These are phyloP conservation scores for Rhadinocentrus ornatus DNA, from an alignment of 2,797 vertebrate species.

Conservation along the genomic window DNA sequence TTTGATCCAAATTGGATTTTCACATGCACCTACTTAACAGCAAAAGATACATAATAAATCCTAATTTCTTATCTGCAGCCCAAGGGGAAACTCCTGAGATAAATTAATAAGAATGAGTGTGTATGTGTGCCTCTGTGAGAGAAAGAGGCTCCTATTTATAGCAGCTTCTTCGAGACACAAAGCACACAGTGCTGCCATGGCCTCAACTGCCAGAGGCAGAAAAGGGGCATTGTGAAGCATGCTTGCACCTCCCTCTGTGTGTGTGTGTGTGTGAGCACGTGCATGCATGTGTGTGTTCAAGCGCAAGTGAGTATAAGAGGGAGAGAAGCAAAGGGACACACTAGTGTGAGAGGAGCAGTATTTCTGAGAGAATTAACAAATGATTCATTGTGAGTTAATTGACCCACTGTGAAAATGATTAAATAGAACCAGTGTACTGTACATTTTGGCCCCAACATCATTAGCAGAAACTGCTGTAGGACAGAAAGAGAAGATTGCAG, in stretches of 20 bases:
- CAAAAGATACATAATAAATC: conserved; percentile 50
- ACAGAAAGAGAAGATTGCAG: conserved; percentile 12
- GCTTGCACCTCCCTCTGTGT: conserved; percentile 51
- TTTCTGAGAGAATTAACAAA: conserved; percentile 71
- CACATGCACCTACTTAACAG: not conserved
- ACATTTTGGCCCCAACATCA: conserved; percentile 47
- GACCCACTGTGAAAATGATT: conserved; percentile 71
- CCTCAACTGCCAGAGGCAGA: conserved; percentile 69
- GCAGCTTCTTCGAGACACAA: conserved; percentile 77
- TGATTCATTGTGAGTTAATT: conserved; percentile 74
- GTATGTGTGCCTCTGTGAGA: not conserved
- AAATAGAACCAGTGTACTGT: conserved; percentile 60
- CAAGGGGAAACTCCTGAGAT: conserved; percentile 34
- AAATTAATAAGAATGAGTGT: conserved; percentile 35
- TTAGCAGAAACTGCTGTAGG: conserved; percentile 43
- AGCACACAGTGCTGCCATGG: conserved; percentile 75
- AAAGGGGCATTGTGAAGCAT: conserved; percentile 71
- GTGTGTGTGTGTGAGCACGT: conserved; percentile 16
- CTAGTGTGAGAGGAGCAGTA: conserved; percentile 52
- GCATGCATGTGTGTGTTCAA: conserved; percentile 9
- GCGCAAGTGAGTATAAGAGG: conserved; percentile 32
- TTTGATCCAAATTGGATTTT: conserved; percentile 19
- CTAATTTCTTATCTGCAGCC: conserved; percentile 37
- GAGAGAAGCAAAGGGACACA: conserved; percentile 25
- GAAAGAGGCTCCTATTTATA: conserved; percentile 76